phyloP scores from a whole-genome alignment of 2,888 invertebrate species.

The Sycophila texana region DNA sequence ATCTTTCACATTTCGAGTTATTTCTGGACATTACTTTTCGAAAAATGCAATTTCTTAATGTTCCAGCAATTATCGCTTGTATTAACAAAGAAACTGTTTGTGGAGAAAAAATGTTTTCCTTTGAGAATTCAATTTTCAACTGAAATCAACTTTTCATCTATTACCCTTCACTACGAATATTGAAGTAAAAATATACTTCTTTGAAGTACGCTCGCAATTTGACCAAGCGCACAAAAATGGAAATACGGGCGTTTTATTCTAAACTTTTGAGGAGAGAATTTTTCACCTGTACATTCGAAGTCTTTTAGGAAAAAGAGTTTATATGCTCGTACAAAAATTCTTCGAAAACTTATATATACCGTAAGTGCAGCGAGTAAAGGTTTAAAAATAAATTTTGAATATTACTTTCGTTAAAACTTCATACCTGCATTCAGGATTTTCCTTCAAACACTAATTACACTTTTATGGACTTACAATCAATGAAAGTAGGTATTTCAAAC shows the following conservation, averaged over 20 bases:
- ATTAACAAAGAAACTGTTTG: not conserved
- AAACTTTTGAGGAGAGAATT: slow-evolving; percentile 22
- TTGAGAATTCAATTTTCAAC: not conserved
- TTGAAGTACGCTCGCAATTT: too few relatives aligned
- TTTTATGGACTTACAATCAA: not conserved
- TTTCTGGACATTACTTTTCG: too few relatives aligned
- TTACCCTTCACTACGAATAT: too few relatives aligned
- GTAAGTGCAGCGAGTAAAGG: slow-evolving; percentile 9
- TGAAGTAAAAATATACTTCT: too few relatives aligned
- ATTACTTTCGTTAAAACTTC: slow-evolving; percentile 28
- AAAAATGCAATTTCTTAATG: not conserved
- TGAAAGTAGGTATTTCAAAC: too few relatives aligned
- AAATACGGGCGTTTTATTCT: slow-evolving; percentile 27
- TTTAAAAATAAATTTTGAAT: slow-evolving; percentile 24
- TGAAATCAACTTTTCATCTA: too few relatives aligned
- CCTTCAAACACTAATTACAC: not conserved
- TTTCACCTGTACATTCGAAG: not conserved
- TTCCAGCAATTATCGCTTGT: not conserved
- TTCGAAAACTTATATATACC: slow-evolving; percentile 17
- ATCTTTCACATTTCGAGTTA: too few relatives aligned
- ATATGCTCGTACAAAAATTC: not conserved
- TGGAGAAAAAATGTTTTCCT: not conserved
- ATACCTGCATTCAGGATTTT: slow-evolving; percentile 12
- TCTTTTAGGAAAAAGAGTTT: slow-evolving; percentile 9
- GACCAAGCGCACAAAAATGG: not conserved